Evolutionary conservation across 2,888 invertebrate species (phyloP), one percentile per base, ranked within the genome.

Genomic region (Smittia sp.): DNA sequence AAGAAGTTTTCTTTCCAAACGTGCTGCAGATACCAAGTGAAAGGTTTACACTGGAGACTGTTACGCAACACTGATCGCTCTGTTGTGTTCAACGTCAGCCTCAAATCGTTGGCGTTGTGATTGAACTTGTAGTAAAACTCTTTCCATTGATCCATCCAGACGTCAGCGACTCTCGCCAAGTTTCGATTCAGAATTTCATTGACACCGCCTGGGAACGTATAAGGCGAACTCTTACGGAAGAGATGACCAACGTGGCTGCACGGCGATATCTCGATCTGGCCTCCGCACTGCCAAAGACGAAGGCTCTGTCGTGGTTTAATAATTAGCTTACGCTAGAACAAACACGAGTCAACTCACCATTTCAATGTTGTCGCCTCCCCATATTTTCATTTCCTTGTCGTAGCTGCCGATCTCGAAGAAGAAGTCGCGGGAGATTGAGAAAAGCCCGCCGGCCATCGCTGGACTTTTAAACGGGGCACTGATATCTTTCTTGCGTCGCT

Each of bases 131-230:
- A 94, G 79, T 90, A 94, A 81, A 96, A 96, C 75, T 93, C 90
- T 11, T 93, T 91, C 92, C 97, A 98, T 74, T 98, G 93, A 79
- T 98, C 98, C 93, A 99, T 93, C 98, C 98, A 99, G 0, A 98
- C 98, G 1, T 92, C 85, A 0, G 97, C 97, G 0, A 96, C 96
- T 74, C 99, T 85, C 0, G 95, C 96, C 39, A 97, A 85, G 83
- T 99, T 99, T 0, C 91, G 87, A 77, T 93, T 92, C 0, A 98
- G 85, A n/a, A 94, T 90, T 76, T 92, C 90, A 0, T 88, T 87
- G 3, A 95, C 92, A 0, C 96, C 98, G 0, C 97, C 97, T 0
- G 93, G 93, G 83, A 98, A 98, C 1, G 93, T 91, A 80, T 99
- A 98, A 0, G 98, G 98, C 1, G 97, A 96, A 58, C 92, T 91